A percentile compares a stretch with the other conserved stretches of the same genome.
These are phyloP conservation scores for Aphidoletes aphidimyza DNA, from an alignment of 2,888 invertebrate genomes.

Conservation along the genomic window DNA sequence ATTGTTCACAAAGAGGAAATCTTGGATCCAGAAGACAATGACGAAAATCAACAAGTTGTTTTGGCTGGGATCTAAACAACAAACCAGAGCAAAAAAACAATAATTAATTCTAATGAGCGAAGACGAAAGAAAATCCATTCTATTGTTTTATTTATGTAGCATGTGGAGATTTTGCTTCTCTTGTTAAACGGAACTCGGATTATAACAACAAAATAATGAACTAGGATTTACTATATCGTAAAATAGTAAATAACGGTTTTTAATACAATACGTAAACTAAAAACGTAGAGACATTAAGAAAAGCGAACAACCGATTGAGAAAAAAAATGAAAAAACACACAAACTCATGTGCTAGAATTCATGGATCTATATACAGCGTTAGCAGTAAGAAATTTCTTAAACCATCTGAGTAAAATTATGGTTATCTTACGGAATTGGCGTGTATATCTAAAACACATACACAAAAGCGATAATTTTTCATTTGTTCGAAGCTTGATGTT, in stretches of 20 bases:
- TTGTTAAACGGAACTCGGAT: not conserved
- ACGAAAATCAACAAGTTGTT: conserved; percentile 59
- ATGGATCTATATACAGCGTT: not conserved
- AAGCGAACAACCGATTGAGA: not conserved
- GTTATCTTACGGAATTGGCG: conserved; percentile 10
- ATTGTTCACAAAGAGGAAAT: conserved; percentile 65
- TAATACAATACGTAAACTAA: not conserved
- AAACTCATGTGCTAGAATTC: conserved; percentile 16
- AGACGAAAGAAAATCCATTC: not conserved
- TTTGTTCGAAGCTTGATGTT: not conserved
- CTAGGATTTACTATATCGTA: conserved; percentile 5
- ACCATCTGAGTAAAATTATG: not conserved
- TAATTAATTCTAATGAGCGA: not conserved
- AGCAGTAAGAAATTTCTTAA: conserved; percentile 1
- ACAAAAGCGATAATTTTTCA: not conserved
- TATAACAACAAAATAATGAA: not conserved
- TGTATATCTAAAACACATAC: not conserved
- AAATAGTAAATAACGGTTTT: conserved; percentile 12
- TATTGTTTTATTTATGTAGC: too few species aligned
- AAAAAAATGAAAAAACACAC: not conserved
- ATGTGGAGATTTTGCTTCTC: not conserved
- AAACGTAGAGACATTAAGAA: not conserved
- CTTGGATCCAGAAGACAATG: conserved; percentile 63
- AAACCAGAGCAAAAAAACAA: not conserved
- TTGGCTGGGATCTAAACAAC: conserved; percentile 15